Evolutionary conservation across 1,140 invertebrate genomes (phyloP).

Genomic region (Anastrepha obliqua): DNA sequence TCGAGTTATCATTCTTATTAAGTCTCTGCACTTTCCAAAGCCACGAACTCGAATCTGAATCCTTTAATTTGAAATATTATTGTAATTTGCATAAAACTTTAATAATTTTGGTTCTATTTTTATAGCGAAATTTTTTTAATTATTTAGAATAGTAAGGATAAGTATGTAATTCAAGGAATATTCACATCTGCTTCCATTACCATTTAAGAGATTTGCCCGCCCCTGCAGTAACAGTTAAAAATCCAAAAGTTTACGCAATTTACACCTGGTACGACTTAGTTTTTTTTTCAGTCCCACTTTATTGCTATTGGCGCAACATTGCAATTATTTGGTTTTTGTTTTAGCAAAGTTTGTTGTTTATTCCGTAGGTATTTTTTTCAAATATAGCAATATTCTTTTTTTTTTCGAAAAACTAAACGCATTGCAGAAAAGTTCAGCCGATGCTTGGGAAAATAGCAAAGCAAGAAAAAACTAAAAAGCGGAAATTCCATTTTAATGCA

Average conservation of each 20-base stretch:
- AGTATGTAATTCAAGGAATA: no score
- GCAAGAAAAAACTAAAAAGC: not conserved
- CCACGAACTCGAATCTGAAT: no score
- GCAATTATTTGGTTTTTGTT: constrained; percentile 49
- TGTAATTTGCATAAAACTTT: no score
- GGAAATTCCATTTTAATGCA: constrained; percentile 31
- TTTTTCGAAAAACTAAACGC: constrained; percentile 16
- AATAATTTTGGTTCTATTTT: no score
- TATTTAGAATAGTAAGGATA: no score
- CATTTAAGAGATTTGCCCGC: no score
- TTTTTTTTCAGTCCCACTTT: not conserved
- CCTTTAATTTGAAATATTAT: no score
- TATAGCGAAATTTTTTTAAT: no score
- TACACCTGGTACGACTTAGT: constrained; percentile 25
- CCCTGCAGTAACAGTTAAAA: no score
- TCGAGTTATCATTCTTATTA: no score
- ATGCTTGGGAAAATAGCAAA: not conserved
- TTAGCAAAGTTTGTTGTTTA: constrained; percentile 28
- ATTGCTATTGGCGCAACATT: constrained; percentile 41
- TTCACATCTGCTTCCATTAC: no score
- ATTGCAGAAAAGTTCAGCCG: constrained; percentile 35
- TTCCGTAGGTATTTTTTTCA: not conserved
- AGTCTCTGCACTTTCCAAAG: no score
- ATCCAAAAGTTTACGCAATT: constrained; percentile 43
- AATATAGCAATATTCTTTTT: not conserved